A percentile compares a stretch with the other conserved stretches of the same genome.
Evolutionary conservation across 2,888 invertebrate genomes (phyloP).

Genomic region (Chymomyza procnemis): DNA sequence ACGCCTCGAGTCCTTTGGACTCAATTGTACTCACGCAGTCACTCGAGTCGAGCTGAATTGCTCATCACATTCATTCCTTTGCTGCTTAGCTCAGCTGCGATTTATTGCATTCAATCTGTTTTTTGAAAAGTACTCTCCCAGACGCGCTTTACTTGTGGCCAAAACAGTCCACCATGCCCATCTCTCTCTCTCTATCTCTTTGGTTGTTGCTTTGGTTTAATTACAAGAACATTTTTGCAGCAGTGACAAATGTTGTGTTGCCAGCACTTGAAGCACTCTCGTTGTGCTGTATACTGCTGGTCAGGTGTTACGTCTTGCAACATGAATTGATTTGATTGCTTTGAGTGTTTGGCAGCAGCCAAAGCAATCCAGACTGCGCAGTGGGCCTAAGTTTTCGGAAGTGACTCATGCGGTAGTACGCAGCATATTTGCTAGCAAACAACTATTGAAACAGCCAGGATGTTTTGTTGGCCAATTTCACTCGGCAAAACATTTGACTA

Average conservation of each 20-base stretch:
- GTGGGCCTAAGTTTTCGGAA: no score
- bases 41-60: no score
- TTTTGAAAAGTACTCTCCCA: conserved; percentile 15
- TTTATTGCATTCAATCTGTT: conserved; percentile 59
- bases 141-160: no score
- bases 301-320: background rate
- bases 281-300: background rate
- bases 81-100: conserved; percentile 42
- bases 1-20: background rate
- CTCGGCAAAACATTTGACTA: conserved; percentile 63
- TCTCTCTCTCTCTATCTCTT: background rate
- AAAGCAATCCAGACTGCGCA: background rate
- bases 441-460: no score
- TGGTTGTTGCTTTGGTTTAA: conserved; percentile 27
- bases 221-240: conserved; percentile 28
- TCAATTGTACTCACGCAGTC: background rate
- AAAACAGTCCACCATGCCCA: no score
- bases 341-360: background rate
- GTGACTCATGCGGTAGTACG: no score
- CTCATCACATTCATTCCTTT: conserved; percentile 1
- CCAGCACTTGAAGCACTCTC: background rate
- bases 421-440: no score
- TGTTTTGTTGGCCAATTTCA: no score
- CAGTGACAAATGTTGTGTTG: conserved; percentile 35
- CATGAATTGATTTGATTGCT: background rate